Evolutionary conservation across 2,113 vertebrate species (phyloP).

Genomic region (Anolis sagrei): DNA sequence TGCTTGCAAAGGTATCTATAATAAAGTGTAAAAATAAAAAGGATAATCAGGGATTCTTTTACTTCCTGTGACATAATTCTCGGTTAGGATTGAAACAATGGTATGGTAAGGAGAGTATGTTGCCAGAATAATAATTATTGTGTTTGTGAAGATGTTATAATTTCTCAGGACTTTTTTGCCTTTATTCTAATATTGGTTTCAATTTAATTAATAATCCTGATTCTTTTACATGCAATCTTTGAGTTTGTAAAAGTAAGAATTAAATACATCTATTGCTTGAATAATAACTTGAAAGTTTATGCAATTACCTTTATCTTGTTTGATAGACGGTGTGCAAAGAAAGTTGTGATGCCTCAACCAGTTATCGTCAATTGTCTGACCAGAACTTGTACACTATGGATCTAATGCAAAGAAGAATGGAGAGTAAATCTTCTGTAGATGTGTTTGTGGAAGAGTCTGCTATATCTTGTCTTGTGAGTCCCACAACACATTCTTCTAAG

Average conservation of each 20-base stretch:
- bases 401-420: conserved; percentile 54
- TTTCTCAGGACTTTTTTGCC: neutral
- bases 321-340: conserved; percentile 75
- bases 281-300: neutral
- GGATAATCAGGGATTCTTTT: neutral
- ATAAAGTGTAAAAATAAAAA: neutral
- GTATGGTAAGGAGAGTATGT: neutral
- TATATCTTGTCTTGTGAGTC: conserved; percentile 40
- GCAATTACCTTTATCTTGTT: conserved; percentile 51
- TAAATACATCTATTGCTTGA: neutral
- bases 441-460: conserved; percentile 37
- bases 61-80: neutral
- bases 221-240: neutral
- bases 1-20: too few relatives aligned
- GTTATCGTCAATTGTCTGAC: conserved; percentile 56
- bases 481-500: conserved; percentile 47
- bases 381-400: conserved; percentile 65
- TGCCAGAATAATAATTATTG: neutral
- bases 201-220: neutral
- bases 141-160: neutral
- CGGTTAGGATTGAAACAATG: too few relatives aligned
- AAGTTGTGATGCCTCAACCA: conserved; percentile 57
- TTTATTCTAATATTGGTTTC: neutral
- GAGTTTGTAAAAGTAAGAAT: neutral
- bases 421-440: conserved; percentile 34